Evolutionary conservation across 2,797 vertebrate genomes (phyloP).

Genomic region (Ciconia nigra): DNA sequence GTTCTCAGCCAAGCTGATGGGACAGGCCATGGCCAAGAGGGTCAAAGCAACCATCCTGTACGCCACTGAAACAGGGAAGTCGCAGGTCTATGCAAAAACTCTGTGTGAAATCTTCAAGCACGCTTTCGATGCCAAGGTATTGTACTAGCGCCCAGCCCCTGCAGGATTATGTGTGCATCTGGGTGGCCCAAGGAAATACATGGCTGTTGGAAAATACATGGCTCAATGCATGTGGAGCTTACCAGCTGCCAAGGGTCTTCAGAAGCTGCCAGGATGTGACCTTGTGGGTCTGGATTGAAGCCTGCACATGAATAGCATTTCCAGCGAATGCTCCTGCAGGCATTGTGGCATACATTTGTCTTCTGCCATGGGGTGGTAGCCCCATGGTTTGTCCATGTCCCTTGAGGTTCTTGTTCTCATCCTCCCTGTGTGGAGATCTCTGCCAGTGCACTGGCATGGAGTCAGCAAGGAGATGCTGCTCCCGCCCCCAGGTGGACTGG

Average conservation of each 20-base stretch:
- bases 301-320: neutral
- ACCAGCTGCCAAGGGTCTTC: neutral
- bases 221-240: neutral
- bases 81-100: slow-evolving; percentile 95
- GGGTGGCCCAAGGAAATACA: neutral
- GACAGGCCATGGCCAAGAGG: slow-evolving; percentile 97
- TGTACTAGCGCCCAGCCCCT: neutral
- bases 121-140: slow-evolving; percentile 96
- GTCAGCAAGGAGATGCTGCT: neutral
- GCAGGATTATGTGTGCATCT: fast-evolving
- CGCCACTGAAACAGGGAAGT: slow-evolving; percentile 96
- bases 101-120: slow-evolving; percentile 99
- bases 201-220: neutral
- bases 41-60: slow-evolving; percentile 98
- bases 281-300: neutral
- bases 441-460: neutral
- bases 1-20: slow-evolving; percentile 98
- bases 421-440: neutral
- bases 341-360: fast-evolving
- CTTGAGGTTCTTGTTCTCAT: neutral
- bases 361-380: neutral
- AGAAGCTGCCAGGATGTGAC: neutral
- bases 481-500: neutral
- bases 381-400: neutral
- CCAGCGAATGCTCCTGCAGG: neutral